Conservation (phyloP, 1,140 invertebrate species). For the Sinonovacula constricta region DNA sequence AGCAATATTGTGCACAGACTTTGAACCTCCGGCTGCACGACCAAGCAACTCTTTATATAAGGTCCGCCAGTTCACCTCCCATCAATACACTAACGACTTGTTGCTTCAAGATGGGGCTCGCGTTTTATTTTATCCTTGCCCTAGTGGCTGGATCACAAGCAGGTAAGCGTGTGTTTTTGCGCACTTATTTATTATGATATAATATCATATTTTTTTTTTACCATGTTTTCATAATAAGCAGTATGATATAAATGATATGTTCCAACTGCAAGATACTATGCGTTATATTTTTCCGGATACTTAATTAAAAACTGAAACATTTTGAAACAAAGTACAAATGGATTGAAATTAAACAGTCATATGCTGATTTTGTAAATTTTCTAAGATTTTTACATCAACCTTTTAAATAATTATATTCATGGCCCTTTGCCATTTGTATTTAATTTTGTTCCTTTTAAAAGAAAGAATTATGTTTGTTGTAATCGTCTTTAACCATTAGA, state of each 20-base stretch:
- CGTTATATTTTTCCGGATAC: background rate
- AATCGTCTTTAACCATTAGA: too few relatives aligned
- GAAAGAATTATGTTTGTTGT: too few relatives aligned
- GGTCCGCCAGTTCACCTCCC: background rate
- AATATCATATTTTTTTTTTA: conserved; percentile 3
- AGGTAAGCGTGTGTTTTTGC: conserved; percentile 9
- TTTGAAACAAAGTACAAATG: background rate
- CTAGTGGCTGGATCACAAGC: conserved; percentile 28
- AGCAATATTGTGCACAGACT: background rate
- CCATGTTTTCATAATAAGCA: background rate
- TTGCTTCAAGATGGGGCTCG: conserved; percentile 21
- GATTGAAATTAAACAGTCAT: background rate
- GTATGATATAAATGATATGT: background rate
- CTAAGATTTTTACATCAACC: too few relatives aligned
- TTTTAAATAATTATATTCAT: too few relatives aligned
- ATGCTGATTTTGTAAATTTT: too few relatives aligned
- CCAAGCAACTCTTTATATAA: background rate
- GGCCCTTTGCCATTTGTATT: too few relatives aligned
- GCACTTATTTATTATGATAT: background rate
- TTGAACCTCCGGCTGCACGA: background rate
- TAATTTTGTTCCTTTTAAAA: too few relatives aligned
- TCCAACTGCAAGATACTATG: background rate
- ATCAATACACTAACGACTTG: background rate
- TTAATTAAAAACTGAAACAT: background rate
- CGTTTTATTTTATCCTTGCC: conserved; percentile 13